Conservation (phyloP, 2,888 invertebrate genomes). For the Alentia gelatinosa region DNA sequence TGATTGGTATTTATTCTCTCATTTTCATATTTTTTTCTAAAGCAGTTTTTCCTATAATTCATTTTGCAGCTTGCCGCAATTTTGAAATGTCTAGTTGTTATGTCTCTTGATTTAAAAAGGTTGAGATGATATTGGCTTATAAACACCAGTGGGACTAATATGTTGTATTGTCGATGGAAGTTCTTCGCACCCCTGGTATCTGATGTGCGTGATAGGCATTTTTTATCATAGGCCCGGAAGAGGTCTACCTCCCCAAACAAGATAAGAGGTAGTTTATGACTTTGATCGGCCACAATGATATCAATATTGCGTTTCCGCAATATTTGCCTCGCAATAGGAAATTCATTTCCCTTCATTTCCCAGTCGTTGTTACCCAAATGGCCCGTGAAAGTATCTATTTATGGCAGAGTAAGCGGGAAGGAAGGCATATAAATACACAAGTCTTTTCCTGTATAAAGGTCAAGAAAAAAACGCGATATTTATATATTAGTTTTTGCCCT, state of each 20-base stretch:
- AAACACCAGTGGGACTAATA: neutral
- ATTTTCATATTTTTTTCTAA: too few species aligned
- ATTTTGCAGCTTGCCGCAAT: neutral
- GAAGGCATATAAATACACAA: too few species aligned
- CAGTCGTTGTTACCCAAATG: neutral
- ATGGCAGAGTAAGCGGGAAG: too few species aligned
- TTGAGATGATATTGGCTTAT: neutral
- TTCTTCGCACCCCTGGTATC: neutral
- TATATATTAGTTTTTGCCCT: too few species aligned
- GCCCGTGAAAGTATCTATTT: neutral
- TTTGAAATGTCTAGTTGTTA: neutral
- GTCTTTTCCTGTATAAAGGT: too few species aligned
- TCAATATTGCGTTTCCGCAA: neutral
- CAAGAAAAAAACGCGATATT: too few species aligned
- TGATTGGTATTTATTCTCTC: too few species aligned
- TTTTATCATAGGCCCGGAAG: neutral
- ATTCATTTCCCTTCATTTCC: neutral
- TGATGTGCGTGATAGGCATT: neutral
- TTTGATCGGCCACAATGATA: neutral
- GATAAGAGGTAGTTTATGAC: conserved; percentile 1
- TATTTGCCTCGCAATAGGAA: neutral
- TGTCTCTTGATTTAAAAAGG: neutral
- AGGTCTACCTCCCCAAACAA: neutral
- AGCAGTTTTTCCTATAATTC: too few species aligned
- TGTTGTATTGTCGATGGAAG: neutral